These are phyloP conservation scores for Samia ricini DNA, from an alignment of 1,140 invertebrate species.

Conservation along the genomic window DNA sequence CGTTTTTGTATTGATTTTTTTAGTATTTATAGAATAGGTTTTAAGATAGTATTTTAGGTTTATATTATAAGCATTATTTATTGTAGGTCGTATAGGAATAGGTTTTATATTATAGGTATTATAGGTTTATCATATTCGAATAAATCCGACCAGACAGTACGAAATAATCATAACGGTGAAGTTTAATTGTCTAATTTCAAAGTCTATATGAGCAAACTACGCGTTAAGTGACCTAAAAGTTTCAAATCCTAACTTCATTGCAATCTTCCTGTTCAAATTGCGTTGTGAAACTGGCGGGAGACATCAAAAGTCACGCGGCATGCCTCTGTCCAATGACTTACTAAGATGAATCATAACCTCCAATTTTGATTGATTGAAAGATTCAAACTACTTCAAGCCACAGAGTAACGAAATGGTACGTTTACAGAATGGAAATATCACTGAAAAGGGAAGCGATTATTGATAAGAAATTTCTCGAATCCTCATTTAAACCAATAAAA, in stretches of 20 bases:
- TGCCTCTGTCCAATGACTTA: constrained; percentile 41
- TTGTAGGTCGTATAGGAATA: too few species aligned
- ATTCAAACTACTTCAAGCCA: background rate
- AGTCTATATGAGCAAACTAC: background rate
- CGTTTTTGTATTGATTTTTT: too few species aligned
- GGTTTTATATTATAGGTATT: too few species aligned
- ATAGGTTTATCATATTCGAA: too few species aligned
- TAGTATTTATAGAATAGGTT: too few species aligned
- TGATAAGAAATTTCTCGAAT: too few species aligned
- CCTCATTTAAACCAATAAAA: too few species aligned
- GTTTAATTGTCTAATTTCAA: background rate
- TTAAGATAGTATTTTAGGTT: too few species aligned
- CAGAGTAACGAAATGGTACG: constrained; percentile 13
- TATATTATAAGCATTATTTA: too few species aligned
- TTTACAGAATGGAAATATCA: constrained; percentile 5
- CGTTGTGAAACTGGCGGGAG: constrained; percentile 49
- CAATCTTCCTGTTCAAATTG: constrained; percentile 54
- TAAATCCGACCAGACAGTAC: background rate
- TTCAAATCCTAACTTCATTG: constrained; percentile 68
- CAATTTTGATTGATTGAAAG: background rate
- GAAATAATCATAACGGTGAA: background rate
- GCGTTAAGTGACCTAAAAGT: constrained; percentile 44
- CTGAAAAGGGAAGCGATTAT: too few species aligned
- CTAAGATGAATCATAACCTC: constrained; percentile 37
- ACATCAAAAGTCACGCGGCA: constrained; percentile 39